A percentile compares a stretch with the other conserved stretches of the same genome.
phyloP scores from a whole-genome alignment of 2,888 invertebrate genomes.

The Rugalucina vietnamica region DNA sequence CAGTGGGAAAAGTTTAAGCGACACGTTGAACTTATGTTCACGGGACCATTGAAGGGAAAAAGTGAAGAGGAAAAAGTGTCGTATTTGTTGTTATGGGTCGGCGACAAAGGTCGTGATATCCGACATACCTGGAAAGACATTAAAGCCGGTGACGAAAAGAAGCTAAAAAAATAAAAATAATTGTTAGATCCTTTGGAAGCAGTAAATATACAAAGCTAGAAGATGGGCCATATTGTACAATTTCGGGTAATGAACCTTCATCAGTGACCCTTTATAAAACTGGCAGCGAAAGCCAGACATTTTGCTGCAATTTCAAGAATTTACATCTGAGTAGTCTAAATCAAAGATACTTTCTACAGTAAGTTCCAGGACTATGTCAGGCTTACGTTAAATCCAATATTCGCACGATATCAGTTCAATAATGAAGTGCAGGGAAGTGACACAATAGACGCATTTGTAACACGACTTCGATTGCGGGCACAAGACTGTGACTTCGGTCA shows the following conservation, averaged over 20 bases:
- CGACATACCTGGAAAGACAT: conserved; percentile 9
- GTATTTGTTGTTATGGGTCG: conserved; percentile 34
- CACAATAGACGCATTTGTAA: not conserved
- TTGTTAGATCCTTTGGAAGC: no score
- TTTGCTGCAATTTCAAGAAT: no score
- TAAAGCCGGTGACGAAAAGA: conserved; percentile 15
- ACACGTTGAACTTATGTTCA: conserved; percentile 31
- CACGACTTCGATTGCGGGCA: not conserved
- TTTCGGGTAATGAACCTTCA: no score
- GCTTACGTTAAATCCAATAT: not conserved
- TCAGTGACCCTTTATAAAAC: no score
- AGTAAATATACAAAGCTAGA: no score
- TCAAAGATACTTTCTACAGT: no score
- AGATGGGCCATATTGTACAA: no score
- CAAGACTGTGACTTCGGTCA: not conserved
- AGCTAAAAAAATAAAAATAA: conserved; percentile 10
- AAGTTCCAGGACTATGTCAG: not conserved
- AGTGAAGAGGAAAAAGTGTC: conserved; percentile 10
- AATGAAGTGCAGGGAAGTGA: not conserved
- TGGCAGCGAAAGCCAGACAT: no score
- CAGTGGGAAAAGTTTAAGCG: conserved; percentile 23
- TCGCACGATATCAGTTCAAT: not conserved
- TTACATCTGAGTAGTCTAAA: no score
- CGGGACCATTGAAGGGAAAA: conserved; percentile 41
- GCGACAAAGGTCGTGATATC: conserved; percentile 25